These are phyloP conservation scores for Melospiza melodia DNA, from an alignment of 2,113 vertebrate species.

Conservation along the genomic window DNA sequence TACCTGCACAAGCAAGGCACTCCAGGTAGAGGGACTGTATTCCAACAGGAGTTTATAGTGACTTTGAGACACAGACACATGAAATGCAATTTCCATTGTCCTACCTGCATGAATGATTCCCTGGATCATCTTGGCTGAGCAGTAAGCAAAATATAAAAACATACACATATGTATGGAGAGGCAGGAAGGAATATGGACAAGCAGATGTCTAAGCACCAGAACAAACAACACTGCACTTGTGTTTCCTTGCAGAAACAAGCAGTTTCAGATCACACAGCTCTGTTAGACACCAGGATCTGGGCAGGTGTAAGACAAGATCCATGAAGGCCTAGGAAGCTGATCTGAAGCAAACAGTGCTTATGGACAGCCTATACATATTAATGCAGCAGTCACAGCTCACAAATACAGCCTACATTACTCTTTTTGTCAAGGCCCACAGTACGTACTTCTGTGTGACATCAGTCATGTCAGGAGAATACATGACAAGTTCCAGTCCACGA, in stretches of 20 bases:
- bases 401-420: neutral
- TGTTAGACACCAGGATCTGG: neutral
- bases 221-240: neutral
- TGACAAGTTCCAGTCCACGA: neutral
- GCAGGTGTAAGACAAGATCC: neutral
- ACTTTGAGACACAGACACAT: neutral
- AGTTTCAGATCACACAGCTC: neutral
- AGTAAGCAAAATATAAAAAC: constrained; percentile 62
- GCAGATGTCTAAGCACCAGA: constrained; percentile 8
- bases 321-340: neutral
- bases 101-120: constrained; percentile 81
- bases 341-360: neutral
- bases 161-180: constrained; percentile 9
- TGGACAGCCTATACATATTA: neutral
- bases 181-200: constrained; percentile 15
- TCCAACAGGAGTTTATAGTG: neutral
- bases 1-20: neutral
- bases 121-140: constrained; percentile 71
- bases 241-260: neutral
- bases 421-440: neutral
- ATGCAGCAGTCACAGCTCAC: neutral
- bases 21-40: neutral
- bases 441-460: neutral
- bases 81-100: constrained; percentile 36
- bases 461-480: neutral